Conservation (phyloP, 2,113 vertebrate species). For the Orycteropus afer region DNA sequence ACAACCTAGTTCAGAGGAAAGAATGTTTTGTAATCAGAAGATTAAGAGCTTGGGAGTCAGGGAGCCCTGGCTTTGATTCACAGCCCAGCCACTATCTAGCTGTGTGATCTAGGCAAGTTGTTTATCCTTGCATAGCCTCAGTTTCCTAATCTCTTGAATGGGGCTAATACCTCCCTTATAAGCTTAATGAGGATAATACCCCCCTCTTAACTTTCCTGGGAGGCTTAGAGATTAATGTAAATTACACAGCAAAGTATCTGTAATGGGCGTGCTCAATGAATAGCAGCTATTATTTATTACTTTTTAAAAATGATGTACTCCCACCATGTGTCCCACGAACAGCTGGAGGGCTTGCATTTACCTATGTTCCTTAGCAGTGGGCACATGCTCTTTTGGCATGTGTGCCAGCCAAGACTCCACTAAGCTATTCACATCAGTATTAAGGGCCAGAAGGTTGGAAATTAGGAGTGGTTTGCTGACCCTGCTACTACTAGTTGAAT, state of each 20-base stretch:
- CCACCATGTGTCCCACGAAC: background rate
- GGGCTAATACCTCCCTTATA: background rate
- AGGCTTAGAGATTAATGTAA: background rate
- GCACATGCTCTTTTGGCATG: background rate
- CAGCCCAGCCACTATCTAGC: background rate
- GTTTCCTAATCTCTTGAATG: background rate
- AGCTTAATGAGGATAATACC: background rate
- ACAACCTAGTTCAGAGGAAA: background rate
- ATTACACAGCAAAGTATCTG: background rate
- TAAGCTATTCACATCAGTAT: background rate
- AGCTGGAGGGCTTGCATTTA: background rate
- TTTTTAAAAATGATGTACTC: background rate
- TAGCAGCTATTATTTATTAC: background rate
- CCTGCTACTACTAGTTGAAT: background rate
- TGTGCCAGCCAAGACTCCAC: background rate
- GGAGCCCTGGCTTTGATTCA: background rate
- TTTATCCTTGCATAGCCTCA: background rate
- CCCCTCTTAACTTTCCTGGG: background rate
- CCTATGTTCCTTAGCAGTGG: background rate
- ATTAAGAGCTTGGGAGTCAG: background rate
- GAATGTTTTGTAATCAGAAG: background rate
- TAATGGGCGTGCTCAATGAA: background rate
- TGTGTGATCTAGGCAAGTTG: background rate
- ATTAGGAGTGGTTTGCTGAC: background rate
- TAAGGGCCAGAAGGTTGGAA: background rate